These are phyloP conservation scores for Marmota monax DNA, from an alignment of 2,113 vertebrate species.

Conservation along the genomic window DNA sequence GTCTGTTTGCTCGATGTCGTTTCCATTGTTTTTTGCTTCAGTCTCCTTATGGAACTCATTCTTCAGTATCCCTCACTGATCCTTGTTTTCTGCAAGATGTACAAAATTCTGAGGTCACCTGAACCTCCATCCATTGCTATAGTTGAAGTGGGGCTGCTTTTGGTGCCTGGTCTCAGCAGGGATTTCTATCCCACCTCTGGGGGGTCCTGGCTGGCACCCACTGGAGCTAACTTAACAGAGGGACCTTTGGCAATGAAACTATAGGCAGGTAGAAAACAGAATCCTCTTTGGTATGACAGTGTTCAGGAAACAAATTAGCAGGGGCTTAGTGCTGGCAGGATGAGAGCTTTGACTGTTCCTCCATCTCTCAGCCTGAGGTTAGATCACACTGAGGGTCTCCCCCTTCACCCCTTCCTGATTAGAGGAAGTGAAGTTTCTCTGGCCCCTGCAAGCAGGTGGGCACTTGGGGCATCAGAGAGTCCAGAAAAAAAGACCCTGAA, in stretches of 20 bases:
- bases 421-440: neutral
- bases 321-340: neutral
- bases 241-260: neutral
- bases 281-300: neutral
- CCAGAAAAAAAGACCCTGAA: conserved; percentile 2
- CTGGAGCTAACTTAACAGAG: neutral
- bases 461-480: neutral
- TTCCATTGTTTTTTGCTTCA: neutral
- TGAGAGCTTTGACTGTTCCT: neutral
- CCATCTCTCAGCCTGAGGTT: neutral
- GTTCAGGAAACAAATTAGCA: neutral
- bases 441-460: neutral
- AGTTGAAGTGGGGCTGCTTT: no score
- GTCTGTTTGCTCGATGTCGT: neutral
- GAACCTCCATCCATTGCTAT: neutral
- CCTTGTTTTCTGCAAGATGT: neutral
- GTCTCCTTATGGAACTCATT: conserved; percentile 1
- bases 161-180: neutral
- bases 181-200: neutral
- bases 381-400: neutral
- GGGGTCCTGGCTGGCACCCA: neutral
- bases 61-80: neutral
- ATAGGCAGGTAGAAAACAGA: neutral
- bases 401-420: neutral
- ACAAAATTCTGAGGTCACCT: neutral